Evolutionary conservation across 2,113 vertebrate genomes (phyloP).

Genomic region (Pluvianellus socialis): DNA sequence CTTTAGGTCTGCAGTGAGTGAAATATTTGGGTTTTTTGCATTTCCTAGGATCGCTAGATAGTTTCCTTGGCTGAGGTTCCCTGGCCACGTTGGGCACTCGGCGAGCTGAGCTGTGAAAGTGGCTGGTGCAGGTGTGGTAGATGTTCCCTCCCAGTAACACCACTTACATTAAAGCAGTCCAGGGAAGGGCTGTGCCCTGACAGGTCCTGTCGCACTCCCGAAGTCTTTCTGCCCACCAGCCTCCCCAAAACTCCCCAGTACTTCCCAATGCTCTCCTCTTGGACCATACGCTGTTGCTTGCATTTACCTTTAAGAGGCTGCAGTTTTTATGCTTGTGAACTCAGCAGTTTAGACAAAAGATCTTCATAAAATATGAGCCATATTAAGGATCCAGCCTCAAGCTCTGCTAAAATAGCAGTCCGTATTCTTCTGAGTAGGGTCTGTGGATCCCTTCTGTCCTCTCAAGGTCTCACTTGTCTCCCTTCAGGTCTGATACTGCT

Average conservation of each 20-base stretch:
- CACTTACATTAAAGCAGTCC: neutral
- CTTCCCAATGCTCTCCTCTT: neutral
- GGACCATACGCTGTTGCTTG: neutral
- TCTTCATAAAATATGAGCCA: neutral
- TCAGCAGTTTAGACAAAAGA: neutral
- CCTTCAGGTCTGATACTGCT: neutral
- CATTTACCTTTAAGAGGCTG: neutral
- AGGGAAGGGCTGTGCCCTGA: neutral
- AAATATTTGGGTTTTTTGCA: neutral
- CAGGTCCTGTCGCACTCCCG: neutral
- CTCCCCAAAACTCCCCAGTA: neutral
- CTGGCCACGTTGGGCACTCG: rapidly evolving
- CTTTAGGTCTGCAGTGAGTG: neutral
- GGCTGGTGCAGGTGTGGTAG: neutral
- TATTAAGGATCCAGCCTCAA: neutral
- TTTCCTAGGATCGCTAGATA: neutral
- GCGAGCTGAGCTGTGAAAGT: neutral
- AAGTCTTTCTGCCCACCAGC: neutral
- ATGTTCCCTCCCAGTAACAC: neutral
- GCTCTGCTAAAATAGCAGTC: neutral
- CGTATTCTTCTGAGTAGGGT: neutral
- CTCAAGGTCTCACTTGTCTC: neutral
- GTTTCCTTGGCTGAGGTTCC: neutral
- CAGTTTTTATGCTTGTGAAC: neutral
- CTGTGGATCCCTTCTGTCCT: neutral